Conservation (phyloP, 2,888 invertebrate genomes). For the Megamerina dolium region DNA sequence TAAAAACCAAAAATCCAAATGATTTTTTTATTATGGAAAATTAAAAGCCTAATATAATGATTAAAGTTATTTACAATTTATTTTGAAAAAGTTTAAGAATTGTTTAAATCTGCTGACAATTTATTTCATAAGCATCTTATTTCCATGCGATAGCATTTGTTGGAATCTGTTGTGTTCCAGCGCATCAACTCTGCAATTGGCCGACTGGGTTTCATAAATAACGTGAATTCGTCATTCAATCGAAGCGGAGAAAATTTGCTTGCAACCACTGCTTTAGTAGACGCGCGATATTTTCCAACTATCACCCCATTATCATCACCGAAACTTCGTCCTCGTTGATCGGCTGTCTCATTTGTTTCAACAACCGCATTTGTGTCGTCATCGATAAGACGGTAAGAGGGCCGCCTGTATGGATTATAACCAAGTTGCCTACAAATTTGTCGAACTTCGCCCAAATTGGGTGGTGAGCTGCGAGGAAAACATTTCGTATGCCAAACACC, state of each 20-base stretch:
- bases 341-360: conserved; percentile 30
- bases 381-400: conserved; percentile 43
- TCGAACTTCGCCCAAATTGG: conserved; percentile 49
- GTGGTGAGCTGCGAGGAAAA: conserved; percentile 54
- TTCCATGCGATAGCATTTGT: conserved; percentile 42
- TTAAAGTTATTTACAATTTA: too few relatives aligned
- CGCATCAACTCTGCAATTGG: conserved; percentile 44
- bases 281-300: conserved; percentile 34
- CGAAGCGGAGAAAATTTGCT: conserved; percentile 46
- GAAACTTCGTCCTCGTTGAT: conserved; percentile 30
- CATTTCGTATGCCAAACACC: conserved; percentile 72
- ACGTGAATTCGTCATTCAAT: conserved; percentile 38
- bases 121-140: too few relatives aligned
- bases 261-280: conserved; percentile 42
- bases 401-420: conserved; percentile 51
- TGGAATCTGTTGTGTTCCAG: conserved; percentile 45
- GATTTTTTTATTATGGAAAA: too few relatives aligned
- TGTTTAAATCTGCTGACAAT: too few relatives aligned
- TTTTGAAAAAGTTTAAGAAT: too few relatives aligned
- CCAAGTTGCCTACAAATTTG: conserved; percentile 60
- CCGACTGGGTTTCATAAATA: conserved; percentile 45
- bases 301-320: conserved; percentile 27
- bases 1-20: too few relatives aligned
- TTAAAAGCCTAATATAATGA: too few relatives aligned
- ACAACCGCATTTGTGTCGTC: conserved; percentile 33